phyloP scores from a whole-genome alignment of 30 jellyfish, hydroid and myxozoan species.

The Sanderia malayensis region DNA sequence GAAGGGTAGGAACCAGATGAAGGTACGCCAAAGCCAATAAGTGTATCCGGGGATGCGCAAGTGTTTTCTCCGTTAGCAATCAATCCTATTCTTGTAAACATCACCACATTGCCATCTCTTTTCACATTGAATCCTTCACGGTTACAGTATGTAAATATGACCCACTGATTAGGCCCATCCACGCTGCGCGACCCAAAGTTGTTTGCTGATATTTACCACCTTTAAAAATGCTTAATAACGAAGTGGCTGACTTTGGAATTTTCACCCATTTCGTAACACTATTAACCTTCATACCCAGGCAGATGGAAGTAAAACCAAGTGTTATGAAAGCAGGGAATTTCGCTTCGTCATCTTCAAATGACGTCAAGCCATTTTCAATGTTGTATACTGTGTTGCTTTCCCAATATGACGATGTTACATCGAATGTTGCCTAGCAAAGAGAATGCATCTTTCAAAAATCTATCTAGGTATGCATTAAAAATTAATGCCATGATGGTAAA shows the following conservation, averaged over 20 bases:
- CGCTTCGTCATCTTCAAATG: slow-evolving; percentile 13
- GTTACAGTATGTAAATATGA: slow-evolving; percentile 38
- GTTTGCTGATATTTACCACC: slow-evolving; percentile 12
- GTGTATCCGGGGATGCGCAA: slow-evolving; percentile 33
- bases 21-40: slow-evolving; percentile 44
- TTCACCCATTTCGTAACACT: not conserved
- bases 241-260: not conserved
- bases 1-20: no score
- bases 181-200: slow-evolving; percentile 15
- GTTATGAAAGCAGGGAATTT: slow-evolving; percentile 27
- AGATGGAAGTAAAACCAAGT: not conserved
- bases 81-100: slow-evolving; percentile 9
- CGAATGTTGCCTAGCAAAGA: slow-evolving; percentile 11
- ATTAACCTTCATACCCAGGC: slow-evolving; percentile 22
- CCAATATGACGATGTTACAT: slow-evolving; percentile 6
- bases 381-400: not conserved
- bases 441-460: not conserved
- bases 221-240: slow-evolving; percentile 11
- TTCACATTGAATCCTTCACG: slow-evolving; percentile 37
- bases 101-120: not conserved
- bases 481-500: not conserved
- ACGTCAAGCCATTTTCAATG: slow-evolving; percentile 1
- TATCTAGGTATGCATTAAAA: not conserved
- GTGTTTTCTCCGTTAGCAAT: slow-evolving; percentile 22
- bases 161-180: slow-evolving; percentile 18